Conservation (phyloP, 1,140 invertebrate species). For the Papilio aristodemus region DNA sequence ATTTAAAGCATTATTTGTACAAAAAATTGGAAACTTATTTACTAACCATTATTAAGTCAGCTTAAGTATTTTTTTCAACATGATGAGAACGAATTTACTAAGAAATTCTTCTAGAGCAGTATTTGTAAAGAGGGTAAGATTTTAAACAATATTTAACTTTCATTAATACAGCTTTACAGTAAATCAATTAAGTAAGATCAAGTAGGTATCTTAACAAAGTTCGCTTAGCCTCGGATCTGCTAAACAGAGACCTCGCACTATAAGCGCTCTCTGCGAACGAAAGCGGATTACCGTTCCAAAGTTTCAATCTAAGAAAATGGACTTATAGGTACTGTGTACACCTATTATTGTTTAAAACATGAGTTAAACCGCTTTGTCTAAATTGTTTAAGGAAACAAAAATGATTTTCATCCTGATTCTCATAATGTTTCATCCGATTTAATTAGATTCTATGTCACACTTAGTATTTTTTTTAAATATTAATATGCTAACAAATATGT, state of each 20-base stretch:
- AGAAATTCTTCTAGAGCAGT: not conserved
- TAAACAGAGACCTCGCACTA: conserved; percentile 22
- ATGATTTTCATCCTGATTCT: no score
- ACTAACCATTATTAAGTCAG: no score
- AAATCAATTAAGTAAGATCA: conserved; percentile 33
- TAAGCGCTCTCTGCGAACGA: conserved; percentile 28
- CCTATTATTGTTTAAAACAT: not conserved
- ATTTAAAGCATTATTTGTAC: no score
- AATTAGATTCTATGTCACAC: no score
- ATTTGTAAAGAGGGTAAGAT: not conserved
- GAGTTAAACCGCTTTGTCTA: not conserved
- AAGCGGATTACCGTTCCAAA: conserved; percentile 26
- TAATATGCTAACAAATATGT: no score
- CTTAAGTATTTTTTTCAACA: no score
- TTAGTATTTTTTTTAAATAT: no score
- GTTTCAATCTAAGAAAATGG: conserved; percentile 24
- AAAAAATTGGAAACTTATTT: no score
- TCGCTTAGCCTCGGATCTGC: conserved; percentile 29
- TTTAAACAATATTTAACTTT: conserved; percentile 30
- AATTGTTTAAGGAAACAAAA: no score
- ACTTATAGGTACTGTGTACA: conserved; percentile 17
- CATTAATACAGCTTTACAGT: conserved; percentile 27
- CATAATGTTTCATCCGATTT: no score
- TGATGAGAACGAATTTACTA: not conserved
- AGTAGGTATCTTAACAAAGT: conserved; percentile 28